Percentiles rank a stretch among this genome's conserved stretches.
These are phyloP conservation scores for Resseliella maxima DNA, from an alignment of 2,888 invertebrate species.

Conservation along the genomic window DNA sequence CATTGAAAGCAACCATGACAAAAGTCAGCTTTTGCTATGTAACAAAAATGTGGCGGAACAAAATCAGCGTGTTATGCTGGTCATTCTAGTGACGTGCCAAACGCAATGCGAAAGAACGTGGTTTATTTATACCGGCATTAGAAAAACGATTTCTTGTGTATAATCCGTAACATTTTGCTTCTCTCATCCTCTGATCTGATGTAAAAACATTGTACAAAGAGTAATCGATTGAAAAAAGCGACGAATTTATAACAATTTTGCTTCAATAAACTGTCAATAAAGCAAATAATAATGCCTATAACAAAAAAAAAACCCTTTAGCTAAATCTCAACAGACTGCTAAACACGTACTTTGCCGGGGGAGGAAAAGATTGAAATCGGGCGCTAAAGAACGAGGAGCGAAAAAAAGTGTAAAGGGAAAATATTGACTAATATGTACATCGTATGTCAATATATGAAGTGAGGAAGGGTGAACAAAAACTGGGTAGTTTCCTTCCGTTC, in stretches of 20 bases:
- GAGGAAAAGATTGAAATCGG: slow-evolving; percentile 29
- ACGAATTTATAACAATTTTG: slow-evolving; percentile 60
- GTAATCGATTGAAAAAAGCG: slow-evolving; percentile 17
- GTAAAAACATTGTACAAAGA: slow-evolving; percentile 57
- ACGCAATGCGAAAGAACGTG: background rate
- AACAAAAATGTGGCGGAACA: background rate
- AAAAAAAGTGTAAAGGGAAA: background rate
- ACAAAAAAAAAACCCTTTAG: slow-evolving; percentile 55
- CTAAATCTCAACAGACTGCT: slow-evolving; percentile 40
- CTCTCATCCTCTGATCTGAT: background rate
- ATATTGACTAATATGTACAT: slow-evolving; percentile 51
- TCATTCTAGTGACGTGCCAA: background rate
- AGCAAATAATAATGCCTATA: slow-evolving; percentile 28
- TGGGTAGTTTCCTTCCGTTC: slow-evolving; percentile 10
- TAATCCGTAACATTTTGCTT: background rate
- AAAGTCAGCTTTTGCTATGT: background rate
- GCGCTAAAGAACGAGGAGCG: background rate
- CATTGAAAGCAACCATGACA: background rate
- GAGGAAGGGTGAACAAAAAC: background rate
- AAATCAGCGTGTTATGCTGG: slow-evolving; percentile 43
- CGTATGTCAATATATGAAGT: slow-evolving; percentile 45
- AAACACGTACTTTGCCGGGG: background rate
- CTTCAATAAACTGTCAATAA: slow-evolving; percentile 60
- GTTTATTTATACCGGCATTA: background rate
- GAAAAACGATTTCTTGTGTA: background rate